Conservation (phyloP, 2,888 invertebrate genomes). For the Entomobrya multifasciata region DNA sequence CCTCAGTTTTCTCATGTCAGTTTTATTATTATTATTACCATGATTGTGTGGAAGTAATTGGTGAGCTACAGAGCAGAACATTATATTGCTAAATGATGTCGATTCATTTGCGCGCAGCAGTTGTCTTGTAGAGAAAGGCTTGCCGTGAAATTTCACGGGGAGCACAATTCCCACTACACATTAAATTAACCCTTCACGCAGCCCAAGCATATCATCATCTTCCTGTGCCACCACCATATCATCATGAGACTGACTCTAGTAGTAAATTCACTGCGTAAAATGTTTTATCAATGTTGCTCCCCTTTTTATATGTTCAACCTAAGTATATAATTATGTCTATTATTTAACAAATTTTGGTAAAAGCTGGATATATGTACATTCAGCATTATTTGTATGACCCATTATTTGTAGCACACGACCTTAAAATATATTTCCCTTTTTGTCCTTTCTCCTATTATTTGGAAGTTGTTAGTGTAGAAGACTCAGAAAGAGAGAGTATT, state of each 20-base stretch:
- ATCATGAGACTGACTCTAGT: background rate
- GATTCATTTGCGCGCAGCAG: slow-evolving; percentile 64
- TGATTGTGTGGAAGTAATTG: slow-evolving; percentile 59
- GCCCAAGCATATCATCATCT: slow-evolving; percentile 42
- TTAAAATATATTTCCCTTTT: too few species aligned
- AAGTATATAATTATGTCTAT: too few species aligned
- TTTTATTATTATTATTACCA: slow-evolving; percentile 34
- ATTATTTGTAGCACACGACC: too few species aligned
- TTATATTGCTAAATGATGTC: slow-evolving; percentile 70
- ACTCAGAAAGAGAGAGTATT: too few species aligned
- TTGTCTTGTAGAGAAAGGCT: slow-evolving; percentile 52
- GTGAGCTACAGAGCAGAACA: slow-evolving; percentile 66
- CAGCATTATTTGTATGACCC: too few species aligned
- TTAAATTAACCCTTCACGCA: slow-evolving; percentile 56
- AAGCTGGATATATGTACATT: too few species aligned
- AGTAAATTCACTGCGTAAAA: too few species aligned
- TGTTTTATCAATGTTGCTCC: too few species aligned
- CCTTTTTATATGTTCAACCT: too few species aligned
- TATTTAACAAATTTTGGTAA: too few species aligned
- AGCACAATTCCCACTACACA: slow-evolving; percentile 63
- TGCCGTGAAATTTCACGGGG: slow-evolving; percentile 66
- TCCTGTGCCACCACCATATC: background rate
- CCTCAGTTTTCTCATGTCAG: slow-evolving; percentile 39
- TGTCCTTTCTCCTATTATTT: too few species aligned
- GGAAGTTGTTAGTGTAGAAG: too few species aligned